Evolutionary conservation across 2,797 vertebrate species (phyloP), one percentile per base, ranked within the genome.

Genomic region (Buceros bicornis): DNA sequence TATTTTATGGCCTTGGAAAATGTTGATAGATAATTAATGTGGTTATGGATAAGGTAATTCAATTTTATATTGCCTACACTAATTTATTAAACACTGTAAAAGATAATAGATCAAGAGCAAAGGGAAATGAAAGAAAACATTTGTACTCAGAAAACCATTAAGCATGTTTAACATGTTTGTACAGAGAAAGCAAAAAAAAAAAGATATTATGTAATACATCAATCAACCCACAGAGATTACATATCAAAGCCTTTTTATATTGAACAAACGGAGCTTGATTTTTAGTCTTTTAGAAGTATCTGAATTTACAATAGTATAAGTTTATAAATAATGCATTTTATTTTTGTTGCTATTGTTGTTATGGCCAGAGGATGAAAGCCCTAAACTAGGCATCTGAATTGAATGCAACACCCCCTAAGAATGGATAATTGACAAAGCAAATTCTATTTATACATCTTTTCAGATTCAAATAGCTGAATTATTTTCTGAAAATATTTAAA

Each of bases 11-110:
- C 45, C 48, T 82, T 94, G 61, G 84, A 94, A 96, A 96, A 88
- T 53, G 48, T 64, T 95, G 81, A 81, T 91, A 92, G 95, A 87
- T 90, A 97, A 96, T 97, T 97, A 97, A 98, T 97, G 97, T 95
- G 80, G 96, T 97, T 97, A 86, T 91, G 82, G 92, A 93, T 95
- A 95, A 93, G 94, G 70, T 97, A 97, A 98, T 97, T 97, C 33
- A 93, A 96, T 97, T 97, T 97, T 97, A 83, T 93, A 91, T 95
- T 95, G 82, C 93, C 79, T 93, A 51, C 78, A 85, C n/a, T 91
- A 95, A 96, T 96, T 95, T 97, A 96, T 98, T 97, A 97, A 98
- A 93, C 94, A 94, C 88, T 89, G 89, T 92, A 95, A 95, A 93
- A 91, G 57, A 87, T 80, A 94, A 94, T 91, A 96, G 91, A 91